Evolutionary conservation across 2,113 vertebrate genomes (phyloP), one percentile per base, ranked within the genome.

Genomic region (Riparia riparia): DNA sequence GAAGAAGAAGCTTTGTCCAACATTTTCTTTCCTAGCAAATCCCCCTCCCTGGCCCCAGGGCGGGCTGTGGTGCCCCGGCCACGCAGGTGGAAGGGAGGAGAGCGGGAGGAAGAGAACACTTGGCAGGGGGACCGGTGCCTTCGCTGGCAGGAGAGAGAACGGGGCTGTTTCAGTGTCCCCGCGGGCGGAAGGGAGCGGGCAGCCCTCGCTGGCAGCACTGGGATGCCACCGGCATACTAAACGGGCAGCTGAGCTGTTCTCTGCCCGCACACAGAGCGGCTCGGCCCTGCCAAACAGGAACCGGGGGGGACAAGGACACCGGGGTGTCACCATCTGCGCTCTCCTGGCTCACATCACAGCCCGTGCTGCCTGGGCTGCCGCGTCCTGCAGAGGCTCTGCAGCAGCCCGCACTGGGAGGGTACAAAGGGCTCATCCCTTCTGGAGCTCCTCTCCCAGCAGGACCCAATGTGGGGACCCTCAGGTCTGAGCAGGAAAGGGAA

Each of bases 221-320:
- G 39, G 57, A 90, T 68, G 93, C 82, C n/a, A 28, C 28, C 1
- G 0, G 93, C 92, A 96, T 96, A 86, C 21, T 68, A 84, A 97
- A 17, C 15, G 0, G n/a, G 26, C 92, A 96, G 82, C 93, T 94
- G 90, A 90, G 95, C 81, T 72, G 15, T 73, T 78, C 65, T 51
- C 25, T 18, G 47, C 54, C 50, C 64, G 73, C 51, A 64, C 80
- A 91, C 73, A 72, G 73, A 91, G 56, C 60, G 39, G 51, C 44
- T 88, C 68, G 31, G 54, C 68, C 60, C 88, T 95, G 90, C 95
- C 96, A 94, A 58, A 70, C 92, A 94, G 96, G 92, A 94, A 89
- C 69, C 1, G 0, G 16, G 7, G 54, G 11, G 28, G 34, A 89
- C 76, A 17, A 37, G 72, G 86, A 70, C 53, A 29, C 26, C 25